phyloP scores from a whole-genome alignment of 2,888 invertebrate genomes.

The Drosophila acutilabella region DNA sequence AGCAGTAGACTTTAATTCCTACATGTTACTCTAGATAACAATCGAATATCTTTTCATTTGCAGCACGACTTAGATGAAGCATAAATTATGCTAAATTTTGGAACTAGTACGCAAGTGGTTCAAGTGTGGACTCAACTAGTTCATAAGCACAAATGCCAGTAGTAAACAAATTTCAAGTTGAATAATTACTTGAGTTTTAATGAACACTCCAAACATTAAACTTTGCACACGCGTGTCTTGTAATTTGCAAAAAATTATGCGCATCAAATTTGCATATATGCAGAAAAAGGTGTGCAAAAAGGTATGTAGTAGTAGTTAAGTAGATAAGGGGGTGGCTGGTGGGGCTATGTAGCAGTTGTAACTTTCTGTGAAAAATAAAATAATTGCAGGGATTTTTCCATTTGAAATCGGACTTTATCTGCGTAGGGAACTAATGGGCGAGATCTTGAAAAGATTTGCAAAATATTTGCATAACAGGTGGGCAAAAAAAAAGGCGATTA shows the following conservation, averaged over 20 bases:
- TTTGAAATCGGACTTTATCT: conserved; percentile 35
- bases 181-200: neutral
- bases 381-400: neutral
- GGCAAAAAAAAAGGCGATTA: neutral
- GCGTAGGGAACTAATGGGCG: conserved; percentile 7
- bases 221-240: neutral
- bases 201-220: neutral
- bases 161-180: too few species aligned
- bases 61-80: too few species aligned
- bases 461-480: conserved; percentile 18
- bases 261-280: neutral
- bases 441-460: conserved; percentile 9
- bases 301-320: too few species aligned
- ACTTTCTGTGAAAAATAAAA: neutral
- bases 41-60: too few species aligned
- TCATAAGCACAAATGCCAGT: too few species aligned
- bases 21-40: too few species aligned
- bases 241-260: conserved; percentile 4
- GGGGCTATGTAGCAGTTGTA: neutral
- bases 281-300: neutral
- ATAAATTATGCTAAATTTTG: too few species aligned
- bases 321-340: too few species aligned
- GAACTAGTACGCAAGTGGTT: too few species aligned
- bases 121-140: too few species aligned
- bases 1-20: too few species aligned